Percentiles rank a stretch among this genome's conserved stretches.
Evolutionary conservation across 2,797 vertebrate species (phyloP).

Genomic region (Malurus leucopterus): DNA sequence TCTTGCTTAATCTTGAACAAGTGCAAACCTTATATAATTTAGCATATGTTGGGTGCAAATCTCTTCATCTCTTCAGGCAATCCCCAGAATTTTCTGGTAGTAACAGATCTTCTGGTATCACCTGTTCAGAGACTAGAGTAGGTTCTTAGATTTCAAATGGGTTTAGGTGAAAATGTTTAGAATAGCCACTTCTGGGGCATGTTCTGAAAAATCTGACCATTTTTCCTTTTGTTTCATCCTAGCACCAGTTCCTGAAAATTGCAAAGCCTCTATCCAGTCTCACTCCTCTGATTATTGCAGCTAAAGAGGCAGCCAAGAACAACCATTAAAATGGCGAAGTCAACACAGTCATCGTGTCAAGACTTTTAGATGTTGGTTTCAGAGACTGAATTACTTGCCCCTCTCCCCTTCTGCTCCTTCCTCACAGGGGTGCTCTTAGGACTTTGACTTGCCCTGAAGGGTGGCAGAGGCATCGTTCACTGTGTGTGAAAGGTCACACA

Average conservation of each 20-base stretch:
- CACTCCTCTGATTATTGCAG: conserved; percentile 91
- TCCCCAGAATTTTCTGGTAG: not conserved
- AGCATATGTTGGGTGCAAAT: not conserved
- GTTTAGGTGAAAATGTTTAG: not conserved
- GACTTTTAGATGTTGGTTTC: not conserved
- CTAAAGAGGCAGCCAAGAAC: conserved; percentile 93
- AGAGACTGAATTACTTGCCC: not conserved
- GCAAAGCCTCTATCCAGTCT: conserved; percentile 95
- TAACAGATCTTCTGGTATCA: not conserved
- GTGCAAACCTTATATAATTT: not conserved
- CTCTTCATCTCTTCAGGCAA: not conserved
- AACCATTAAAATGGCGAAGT: conserved; percentile 76
- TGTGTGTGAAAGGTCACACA: not conserved
- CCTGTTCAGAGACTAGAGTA: not conserved
- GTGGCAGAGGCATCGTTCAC: not conserved
- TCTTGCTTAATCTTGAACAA: not conserved
- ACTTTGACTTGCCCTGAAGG: not conserved
- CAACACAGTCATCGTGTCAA: conserved; percentile 26
- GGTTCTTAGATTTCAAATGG: not conserved
- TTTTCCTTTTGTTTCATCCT: conserved; percentile 9
- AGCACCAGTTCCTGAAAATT: conserved; percentile 96
- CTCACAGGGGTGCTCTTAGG: not conserved
- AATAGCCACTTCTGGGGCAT: not conserved
- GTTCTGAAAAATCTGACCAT: not conserved
- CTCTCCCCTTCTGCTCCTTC: conserved; percentile 25